phyloP scores from a whole-genome alignment of 1,140 invertebrate species.

The Drosophila repletoides region DNA sequence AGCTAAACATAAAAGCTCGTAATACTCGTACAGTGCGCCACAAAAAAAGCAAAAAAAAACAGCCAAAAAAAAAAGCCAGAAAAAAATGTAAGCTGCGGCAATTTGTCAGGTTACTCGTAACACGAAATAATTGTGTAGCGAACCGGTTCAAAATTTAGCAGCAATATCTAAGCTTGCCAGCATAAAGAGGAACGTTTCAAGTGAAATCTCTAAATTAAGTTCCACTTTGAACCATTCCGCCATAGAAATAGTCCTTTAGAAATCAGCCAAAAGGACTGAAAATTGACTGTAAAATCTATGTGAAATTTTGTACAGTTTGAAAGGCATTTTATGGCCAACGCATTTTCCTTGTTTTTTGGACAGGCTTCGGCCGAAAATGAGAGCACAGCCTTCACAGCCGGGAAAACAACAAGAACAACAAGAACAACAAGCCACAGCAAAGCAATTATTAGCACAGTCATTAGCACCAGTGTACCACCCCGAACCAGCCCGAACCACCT shows the following conservation, averaged over 20 bases:
- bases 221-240: too few species aligned
- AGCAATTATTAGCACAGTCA: conserved; percentile 64
- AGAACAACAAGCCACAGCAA: conserved; percentile 47
- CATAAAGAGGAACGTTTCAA: too few species aligned
- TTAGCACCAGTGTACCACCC: conserved; percentile 40
- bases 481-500: background rate
- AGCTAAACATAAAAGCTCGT: conserved; percentile 33
- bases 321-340: background rate
- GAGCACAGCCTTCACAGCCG: conserved; percentile 8
- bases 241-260: too few species aligned
- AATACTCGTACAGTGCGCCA: conserved; percentile 5
- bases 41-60: background rate
- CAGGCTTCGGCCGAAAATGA: background rate
- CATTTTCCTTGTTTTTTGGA: background rate
- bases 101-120: conserved; percentile 9
- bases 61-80: background rate
- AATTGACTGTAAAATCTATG: too few species aligned
- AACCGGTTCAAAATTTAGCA: conserved; percentile 7
- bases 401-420: conserved; percentile 8
- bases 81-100: conserved; percentile 15
- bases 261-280: too few species aligned
- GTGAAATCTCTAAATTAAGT: too few species aligned
- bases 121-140: background rate
- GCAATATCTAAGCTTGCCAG: too few species aligned
- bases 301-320: too few species aligned